Percentiles rank a stretch among this genome's conserved stretches.
These are phyloP conservation scores for Clarias fuscus DNA, from an alignment of 2,797 vertebrate species.

Conservation along the genomic window DNA sequence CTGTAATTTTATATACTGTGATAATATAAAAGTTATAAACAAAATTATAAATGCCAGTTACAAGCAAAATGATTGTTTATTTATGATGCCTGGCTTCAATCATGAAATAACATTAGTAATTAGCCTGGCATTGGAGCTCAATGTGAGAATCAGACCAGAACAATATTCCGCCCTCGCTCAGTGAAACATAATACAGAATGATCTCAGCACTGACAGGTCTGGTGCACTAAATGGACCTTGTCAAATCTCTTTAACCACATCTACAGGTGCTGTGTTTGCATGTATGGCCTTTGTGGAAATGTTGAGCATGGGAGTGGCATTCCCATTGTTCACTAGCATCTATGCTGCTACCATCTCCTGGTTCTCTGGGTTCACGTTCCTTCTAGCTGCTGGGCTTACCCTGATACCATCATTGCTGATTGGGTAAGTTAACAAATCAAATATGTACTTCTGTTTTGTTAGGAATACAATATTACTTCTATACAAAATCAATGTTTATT, in stretches of 20 bases:
- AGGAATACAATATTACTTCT: neutral
- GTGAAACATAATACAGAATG: neutral
- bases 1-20: neutral
- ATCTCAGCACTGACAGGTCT: neutral
- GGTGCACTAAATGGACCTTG: neutral
- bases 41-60: neutral
- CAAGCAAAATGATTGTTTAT: neutral
- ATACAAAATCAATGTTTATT: neutral
- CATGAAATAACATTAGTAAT: neutral
- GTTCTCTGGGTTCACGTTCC: conserved; percentile 81
- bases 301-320: conserved; percentile 64
- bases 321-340: conserved; percentile 72
- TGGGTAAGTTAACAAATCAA: conserved; percentile 8
- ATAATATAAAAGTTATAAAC: too few species aligned
- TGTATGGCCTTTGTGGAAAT: conserved; percentile 82
- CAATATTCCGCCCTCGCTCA: neutral
- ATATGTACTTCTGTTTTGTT: neutral
- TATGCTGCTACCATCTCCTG: conserved; percentile 80
- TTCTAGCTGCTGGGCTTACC: conserved; percentile 73
- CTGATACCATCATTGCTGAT: conserved; percentile 67
- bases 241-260: neutral
- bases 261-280: conserved; percentile 70
- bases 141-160: neutral
- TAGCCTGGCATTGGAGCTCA: neutral
- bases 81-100: neutral